Base-by-base conservation (phyloP, 2,888 invertebrate species). In the Esperia sulphurella region DNA sequence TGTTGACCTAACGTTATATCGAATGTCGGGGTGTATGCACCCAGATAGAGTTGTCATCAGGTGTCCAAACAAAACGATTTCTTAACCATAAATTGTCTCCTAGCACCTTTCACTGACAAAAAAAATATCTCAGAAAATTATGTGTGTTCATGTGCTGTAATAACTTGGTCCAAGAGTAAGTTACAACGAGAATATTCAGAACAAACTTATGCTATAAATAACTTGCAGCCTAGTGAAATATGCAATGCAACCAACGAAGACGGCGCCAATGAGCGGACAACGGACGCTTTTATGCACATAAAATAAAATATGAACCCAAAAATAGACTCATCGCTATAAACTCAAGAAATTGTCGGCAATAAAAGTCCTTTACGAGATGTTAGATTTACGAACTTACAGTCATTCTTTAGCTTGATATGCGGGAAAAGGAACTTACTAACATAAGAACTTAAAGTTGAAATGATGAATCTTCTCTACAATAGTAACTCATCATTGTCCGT, bases 1-100 rank as follows among this genome's bases (percentile, higher is more conserved):
- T 84, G 77, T 85, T 84, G 86, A 85, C 83, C 79, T 79, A 79
- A 77, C 68, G 70, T 62, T 70, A 76, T 84, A 85, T 85, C 80
- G 75, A 73, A 79, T 84, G 72, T 79, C 84, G 62, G 64, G 59
- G 58, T 65, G 68, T 73, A 61, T 69, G 75, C 66, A 58, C 58
- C 63, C 67, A 65, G 79, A 83, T 83, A 78, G 72, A 83, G 75
- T 74, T 73, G 80, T 83, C 79, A 74, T 78, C 83, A 78, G 77
- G 78, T 83, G 81, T 72, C 68, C 79, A 82, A 79, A 83, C 70
- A 81, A 45, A 52, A 43, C 38, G 46, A 29, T 42, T 42, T 45
- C 40, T 45, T 41, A 49, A 43, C n/a, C n/a, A 31, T 8, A 4
- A 28, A 38, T 39, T 33, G 39, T 40, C 33, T 41, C 46, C 9